Evolutionary conservation across 2,113 vertebrate genomes (phyloP), one percentile per base, ranked within the genome.

Genomic region (Chauna torquata): DNA sequence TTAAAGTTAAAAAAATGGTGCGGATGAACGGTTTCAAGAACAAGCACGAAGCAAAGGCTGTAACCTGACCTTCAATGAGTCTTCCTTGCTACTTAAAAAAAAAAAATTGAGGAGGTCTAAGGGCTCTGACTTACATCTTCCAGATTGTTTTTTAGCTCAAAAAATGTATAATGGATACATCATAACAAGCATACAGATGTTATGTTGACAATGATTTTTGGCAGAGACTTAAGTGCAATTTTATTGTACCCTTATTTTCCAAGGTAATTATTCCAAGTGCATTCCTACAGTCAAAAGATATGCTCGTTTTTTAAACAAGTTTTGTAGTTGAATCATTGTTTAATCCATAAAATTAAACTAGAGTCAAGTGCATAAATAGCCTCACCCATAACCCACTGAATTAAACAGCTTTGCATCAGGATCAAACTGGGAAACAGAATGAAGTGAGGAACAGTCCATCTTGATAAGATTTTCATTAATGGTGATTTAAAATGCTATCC

Each of bases 251-350:
- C 12, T 85, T 68, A 58, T 75, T 82, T 89, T 49, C 44, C 28
- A 79, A 68, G 16, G 22, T 57, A 64, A 79, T 54, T 78, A 81
- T 52, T 85, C 30, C 12, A 34, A 87, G 24, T 36, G 32, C 44
- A 55, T 71, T 75, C 28, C 47, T 34, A 34, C 10, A 77, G 36
- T 17, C 64, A 86, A 76, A 87, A 62, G 22, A 90, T 7, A 49
- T 8, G 9, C 6, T 8, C 1, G 3, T 1, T 12, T 62, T 66
- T 55, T 38, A 92, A 42, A 0, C 0, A 49, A 82, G 55, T 11
- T 71, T 76, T 72, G 11, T 76, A 49, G 34, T 76, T 93, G 45
- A 58, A 64, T 52, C 30, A 58, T 30, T 50, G 25, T n/a, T 68
- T 84, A 59, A 79, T 84, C 25, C 42, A 82, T 25, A 86, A 87